phyloP scores from a whole-genome alignment of 23 tunicate species.

The Ciona savignyi region DNA sequence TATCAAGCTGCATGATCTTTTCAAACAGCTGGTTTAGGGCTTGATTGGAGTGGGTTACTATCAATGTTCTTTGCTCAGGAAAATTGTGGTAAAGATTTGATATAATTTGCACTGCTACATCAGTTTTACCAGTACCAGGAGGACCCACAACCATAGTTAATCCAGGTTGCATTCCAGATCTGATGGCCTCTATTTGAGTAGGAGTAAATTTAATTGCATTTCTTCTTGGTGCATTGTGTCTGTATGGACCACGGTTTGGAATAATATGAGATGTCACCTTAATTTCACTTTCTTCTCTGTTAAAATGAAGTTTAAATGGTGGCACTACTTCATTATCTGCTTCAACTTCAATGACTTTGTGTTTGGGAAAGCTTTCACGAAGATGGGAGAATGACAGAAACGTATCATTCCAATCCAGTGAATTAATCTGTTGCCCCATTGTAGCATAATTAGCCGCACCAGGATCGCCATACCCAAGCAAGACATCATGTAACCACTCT shows the following conservation, averaged over 20 bases:
- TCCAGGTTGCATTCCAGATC: conserved; percentile 99
- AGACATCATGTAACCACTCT: conserved; percentile 97
- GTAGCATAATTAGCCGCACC: conserved; percentile 86
- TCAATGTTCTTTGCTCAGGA: conserved; percentile 93
- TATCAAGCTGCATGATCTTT: conserved; percentile 97
- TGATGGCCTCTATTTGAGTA: conserved; percentile 93
- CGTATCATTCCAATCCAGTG: conserved; percentile 95
- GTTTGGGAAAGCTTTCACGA: conserved; percentile 63
- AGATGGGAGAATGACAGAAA: conserved; percentile 73
- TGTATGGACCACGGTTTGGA: conserved; percentile 82
- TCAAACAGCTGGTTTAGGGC: conserved; percentile 98
- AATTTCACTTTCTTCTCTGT: conserved; percentile 50
- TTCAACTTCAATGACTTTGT: conserved; percentile 30
- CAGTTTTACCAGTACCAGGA: conserved; percentile 99
- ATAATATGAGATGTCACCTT: conserved; percentile 52
- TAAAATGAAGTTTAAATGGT: conserved; percentile 76
- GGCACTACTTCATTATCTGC: conserved; percentile 38
- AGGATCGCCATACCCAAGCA: conserved; percentile 97
- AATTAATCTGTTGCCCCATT: conserved; percentile 56
- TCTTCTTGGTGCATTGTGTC: conserved; percentile 50
- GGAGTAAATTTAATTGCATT: conserved; percentile 85
- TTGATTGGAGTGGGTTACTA: conserved; percentile 99
- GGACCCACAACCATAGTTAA: conserved; percentile 99
- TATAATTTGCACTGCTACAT: conserved; percentile 98
- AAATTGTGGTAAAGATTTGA: conserved; percentile 98